Percentiles rank a stretch among this genome's conserved stretches.
These are phyloP conservation scores for Desoria tigrina DNA, from an alignment of 2,888 invertebrate genomes.

Conservation along the genomic window DNA sequence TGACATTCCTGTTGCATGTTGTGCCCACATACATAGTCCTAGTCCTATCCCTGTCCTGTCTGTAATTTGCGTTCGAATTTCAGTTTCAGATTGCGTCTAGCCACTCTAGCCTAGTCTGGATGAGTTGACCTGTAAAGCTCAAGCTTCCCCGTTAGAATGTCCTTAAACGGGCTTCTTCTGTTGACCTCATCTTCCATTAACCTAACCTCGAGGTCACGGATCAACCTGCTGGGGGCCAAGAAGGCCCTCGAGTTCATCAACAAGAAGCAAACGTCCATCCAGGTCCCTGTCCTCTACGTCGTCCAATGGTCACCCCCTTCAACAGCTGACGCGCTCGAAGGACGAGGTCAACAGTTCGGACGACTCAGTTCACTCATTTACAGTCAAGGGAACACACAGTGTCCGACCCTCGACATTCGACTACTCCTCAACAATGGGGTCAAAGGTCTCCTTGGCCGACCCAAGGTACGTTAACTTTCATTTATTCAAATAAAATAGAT, in stretches of 20 bases:
- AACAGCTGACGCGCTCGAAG: background rate
- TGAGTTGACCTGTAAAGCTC: too few relatives aligned
- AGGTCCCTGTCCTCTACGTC: constrained; percentile 39
- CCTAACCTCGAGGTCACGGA: constrained; percentile 28
- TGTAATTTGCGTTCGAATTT: too few relatives aligned
- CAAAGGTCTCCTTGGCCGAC: constrained; percentile 12
- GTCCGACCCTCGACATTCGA: constrained; percentile 46
- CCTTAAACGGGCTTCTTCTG: constrained; percentile 41
- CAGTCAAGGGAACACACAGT: constrained; percentile 37
- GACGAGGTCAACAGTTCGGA: background rate
- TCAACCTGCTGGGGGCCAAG: constrained; percentile 37
- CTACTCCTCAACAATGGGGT: constrained; percentile 37
- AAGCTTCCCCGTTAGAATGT: constrained; percentile 28
- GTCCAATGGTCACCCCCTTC: constrained; percentile 39
- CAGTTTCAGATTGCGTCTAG: too few relatives aligned
- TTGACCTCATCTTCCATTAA: constrained; percentile 43
- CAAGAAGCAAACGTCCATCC: background rate
- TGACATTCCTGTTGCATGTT: too few relatives aligned
- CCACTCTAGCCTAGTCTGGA: too few relatives aligned
- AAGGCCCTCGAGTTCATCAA: constrained; percentile 27
- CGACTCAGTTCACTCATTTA: constrained; percentile 30
- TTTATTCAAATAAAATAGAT: too few relatives aligned
- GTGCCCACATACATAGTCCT: too few relatives aligned
- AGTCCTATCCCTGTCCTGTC: too few relatives aligned
- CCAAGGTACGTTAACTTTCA: constrained; percentile 4